A percentile compares a stretch with the other conserved stretches of the same genome.
phyloP scores from a whole-genome alignment of 1,140 invertebrate genomes.

The Danaus plexippus region DNA sequence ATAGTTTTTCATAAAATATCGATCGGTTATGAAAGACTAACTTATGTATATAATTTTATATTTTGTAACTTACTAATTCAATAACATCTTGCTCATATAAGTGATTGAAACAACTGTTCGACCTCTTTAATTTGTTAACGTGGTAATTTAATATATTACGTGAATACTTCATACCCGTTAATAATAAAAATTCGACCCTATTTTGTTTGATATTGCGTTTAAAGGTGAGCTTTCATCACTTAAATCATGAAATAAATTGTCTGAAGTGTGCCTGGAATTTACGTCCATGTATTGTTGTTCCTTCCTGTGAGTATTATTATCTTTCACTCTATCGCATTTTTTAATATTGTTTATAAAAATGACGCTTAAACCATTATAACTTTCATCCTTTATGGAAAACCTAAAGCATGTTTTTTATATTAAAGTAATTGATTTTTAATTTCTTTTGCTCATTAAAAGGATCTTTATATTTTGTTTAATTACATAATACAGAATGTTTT shows the following conservation, averaged over 20 bases:
- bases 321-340: slow-evolving; percentile 1
- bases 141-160: slow-evolving; percentile 18
- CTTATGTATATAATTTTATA: slow-evolving; percentile 25
- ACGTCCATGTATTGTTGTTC: slow-evolving; percentile 70
- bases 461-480: no score
- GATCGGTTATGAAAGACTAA: slow-evolving; percentile 66
- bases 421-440: no score
- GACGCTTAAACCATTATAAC: no score
- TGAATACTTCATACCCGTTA: slow-evolving; percentile 12
- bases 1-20: slow-evolving; percentile 61
- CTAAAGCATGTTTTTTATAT: no score
- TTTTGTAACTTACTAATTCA: slow-evolving; percentile 23
- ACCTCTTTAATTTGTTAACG: slow-evolving; percentile 15
- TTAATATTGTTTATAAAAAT: slow-evolving; percentile 7
- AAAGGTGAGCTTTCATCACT: slow-evolving; percentile 21
- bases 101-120: slow-evolving; percentile 4
- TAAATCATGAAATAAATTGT: slow-evolving; percentile 37
- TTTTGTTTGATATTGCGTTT: slow-evolving; percentile 15
- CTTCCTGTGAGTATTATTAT: slow-evolving; percentile 59
- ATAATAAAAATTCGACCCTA: slow-evolving; percentile 11
- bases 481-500: slow-evolving; percentile 3
- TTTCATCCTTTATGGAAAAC: no score
- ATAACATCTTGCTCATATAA: slow-evolving; percentile 11
- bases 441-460: no score
- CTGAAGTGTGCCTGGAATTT: slow-evolving; percentile 40